phyloP scores from a whole-genome alignment of 2,888 invertebrate species.

The Eupithecia abbreviata region DNA sequence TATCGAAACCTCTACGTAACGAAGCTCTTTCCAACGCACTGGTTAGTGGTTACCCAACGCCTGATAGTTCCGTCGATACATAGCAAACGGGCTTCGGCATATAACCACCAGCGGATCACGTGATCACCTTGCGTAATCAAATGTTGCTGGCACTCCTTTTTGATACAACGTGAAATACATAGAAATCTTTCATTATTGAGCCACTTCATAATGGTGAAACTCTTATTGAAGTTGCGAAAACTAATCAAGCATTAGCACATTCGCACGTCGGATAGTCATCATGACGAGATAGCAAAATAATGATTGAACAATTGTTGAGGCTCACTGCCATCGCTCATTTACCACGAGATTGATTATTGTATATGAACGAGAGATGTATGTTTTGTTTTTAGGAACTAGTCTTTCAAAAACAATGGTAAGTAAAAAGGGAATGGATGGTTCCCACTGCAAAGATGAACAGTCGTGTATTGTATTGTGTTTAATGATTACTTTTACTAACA shows the following conservation, averaged over 20 bases:
- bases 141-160: constrained; percentile 73
- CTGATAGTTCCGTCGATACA: constrained; percentile 79
- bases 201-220: constrained; percentile 67
- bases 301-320: constrained; percentile 29
- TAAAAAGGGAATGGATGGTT: constrained; percentile 68
- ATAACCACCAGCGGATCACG: constrained; percentile 75
- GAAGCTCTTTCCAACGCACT: constrained; percentile 76
- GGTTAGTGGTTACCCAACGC: constrained; percentile 81
- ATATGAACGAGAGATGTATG: constrained; percentile 42
- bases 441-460: constrained; percentile 60
- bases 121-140: constrained; percentile 76
- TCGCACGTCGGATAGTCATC: constrained; percentile 42
- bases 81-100: constrained; percentile 66
- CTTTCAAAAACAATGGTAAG: constrained; percentile 67
- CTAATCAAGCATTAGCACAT: constrained; percentile 47
- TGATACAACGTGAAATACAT: constrained; percentile 74
- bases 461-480: constrained; percentile 36
- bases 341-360: constrained; percentile 38
- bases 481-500: constrained; percentile 40
- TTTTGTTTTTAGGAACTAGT: constrained; percentile 49
- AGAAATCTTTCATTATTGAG: constrained; percentile 73
- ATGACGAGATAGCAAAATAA: constrained; percentile 36
- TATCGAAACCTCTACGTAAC: constrained; percentile 82
- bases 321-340: constrained; percentile 25
- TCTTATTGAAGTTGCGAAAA: constrained; percentile 60